These are phyloP conservation scores for Peromyscus melanophrys DNA, from an alignment of 2,797 vertebrate species.

Conservation along the genomic window DNA sequence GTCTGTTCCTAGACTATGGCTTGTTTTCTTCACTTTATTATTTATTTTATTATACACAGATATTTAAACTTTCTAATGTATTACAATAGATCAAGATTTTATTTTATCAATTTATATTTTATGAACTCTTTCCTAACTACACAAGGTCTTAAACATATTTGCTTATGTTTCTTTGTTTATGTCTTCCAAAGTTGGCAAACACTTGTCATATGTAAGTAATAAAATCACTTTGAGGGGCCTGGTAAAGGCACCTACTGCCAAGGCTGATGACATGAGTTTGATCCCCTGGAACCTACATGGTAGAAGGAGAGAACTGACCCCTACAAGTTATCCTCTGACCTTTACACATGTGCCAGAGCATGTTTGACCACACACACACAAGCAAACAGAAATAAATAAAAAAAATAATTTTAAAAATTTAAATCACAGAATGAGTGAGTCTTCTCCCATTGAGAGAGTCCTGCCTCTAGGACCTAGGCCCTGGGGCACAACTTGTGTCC, in stretches of 20 bases:
- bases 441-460: too few relatives aligned
- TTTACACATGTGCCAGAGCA: not conserved
- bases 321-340: not conserved
- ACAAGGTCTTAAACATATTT: constrained; percentile 33
- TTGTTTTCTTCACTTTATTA: not conserved
- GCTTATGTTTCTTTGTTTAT: not conserved
- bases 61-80: constrained; percentile 16
- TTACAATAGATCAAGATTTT: not conserved
- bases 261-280: not conserved
- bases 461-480: too few relatives aligned
- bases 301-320: not conserved
- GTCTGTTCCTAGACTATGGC: not conserved
- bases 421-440: not conserved
- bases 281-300: not conserved
- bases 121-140: constrained; percentile 4
- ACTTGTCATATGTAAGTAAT: constrained; percentile 8
- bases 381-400: not conserved
- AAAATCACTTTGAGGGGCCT: not conserved
- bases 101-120: constrained; percentile 41
- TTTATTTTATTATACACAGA: constrained; percentile 36
- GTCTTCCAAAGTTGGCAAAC: constrained; percentile 42
- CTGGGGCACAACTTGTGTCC: too few relatives aligned
- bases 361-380: not conserved
- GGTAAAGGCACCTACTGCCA: not conserved
- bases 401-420: not conserved